phyloP scores from a whole-genome alignment of 2,797 vertebrate genomes.

The Lemur catta region DNA sequence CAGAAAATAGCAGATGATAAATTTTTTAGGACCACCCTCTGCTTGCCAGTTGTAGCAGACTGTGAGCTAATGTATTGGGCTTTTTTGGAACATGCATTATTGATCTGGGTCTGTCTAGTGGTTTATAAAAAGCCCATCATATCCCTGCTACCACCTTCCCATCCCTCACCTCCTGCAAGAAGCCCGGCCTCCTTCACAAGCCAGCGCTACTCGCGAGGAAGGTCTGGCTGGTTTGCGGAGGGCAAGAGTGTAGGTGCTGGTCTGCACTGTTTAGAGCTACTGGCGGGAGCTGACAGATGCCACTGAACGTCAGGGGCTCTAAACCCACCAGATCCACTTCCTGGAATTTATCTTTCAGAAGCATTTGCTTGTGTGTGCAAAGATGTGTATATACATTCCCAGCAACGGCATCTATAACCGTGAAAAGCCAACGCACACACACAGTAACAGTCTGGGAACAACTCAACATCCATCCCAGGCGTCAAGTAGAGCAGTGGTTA shows the following conservation, averaged over 20 bases:
- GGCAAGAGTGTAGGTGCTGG: accelerated
- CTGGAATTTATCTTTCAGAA: not conserved
- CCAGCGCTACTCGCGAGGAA: not conserved
- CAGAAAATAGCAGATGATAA: conserved; percentile 80
- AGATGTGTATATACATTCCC: not conserved
- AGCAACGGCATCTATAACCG: not conserved
- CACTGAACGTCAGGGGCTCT: not conserved
- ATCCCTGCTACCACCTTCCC: not conserved
- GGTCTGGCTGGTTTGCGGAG: not conserved
- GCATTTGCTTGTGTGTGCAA: not conserved
- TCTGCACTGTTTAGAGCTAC: not conserved
- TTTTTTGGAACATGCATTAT: conserved; percentile 77
- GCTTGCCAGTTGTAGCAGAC: conserved; percentile 74
- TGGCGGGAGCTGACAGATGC: not conserved
- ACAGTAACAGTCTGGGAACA: not conserved
- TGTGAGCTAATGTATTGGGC: conserved; percentile 75
- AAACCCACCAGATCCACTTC: not conserved
- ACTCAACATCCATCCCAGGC: not conserved
- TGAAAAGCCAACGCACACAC: not conserved
- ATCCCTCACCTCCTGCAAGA: conserved; percentile 7
- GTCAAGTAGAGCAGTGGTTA: not conserved
- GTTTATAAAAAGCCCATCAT: conserved; percentile 68
- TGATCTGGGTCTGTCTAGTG: conserved; percentile 75
- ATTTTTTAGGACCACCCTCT: conserved; percentile 83
- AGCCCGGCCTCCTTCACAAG: not conserved